Base-by-base conservation (phyloP, 2,113 vertebrate species). In the Meleagris gallopavo region DNA sequence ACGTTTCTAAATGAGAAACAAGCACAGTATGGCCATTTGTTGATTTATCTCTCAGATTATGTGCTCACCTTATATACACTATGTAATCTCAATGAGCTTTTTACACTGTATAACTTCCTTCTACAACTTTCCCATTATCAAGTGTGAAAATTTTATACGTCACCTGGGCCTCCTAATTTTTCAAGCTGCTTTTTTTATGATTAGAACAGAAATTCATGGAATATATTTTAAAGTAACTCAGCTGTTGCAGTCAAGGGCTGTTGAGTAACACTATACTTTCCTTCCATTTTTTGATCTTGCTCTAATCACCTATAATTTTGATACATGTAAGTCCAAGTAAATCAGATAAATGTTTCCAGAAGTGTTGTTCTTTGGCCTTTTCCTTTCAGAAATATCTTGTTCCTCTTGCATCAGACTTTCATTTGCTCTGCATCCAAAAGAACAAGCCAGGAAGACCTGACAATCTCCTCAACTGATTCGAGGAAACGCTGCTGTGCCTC, bases 151-250 rank as follows among this genome's bases (percentile, higher is more conserved):
- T 24, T 29, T 20, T 43, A 58, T 30, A 43, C 2, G 12, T 18
- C 3, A 0, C 9, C 3, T 0, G 11, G 18, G 10, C 5, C 34
- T 48, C 30, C 61, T 72, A 61, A 80, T 9, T 1, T 86, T 83
- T 74, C 45, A 67, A 45, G 11, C 1, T 62, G 30, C 15, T 61
- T 82, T 38, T 38, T 78, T 82, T 82, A 32, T 67, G 82, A 83
- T 83, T 55, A 67, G 38, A 64, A 2, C 40, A 60, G 22, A 81
- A 46, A 62, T 60, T 67, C 40, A 84, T 46, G 61, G 14, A 72
- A 84, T 4, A 19, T 78, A 2, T 69, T 86, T 55, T 46, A n/a
- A 81, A 86, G 32, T 34, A 38, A 81, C 10, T 46, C 46, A 60
- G 65, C 52, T 72, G 30, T 25, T 67, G 20, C 0, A 71, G 50